Percentiles rank a stretch among this genome's conserved stretches.
These are phyloP conservation scores for Paramisgurnus dabryanus DNA, from an alignment of 2,113 vertebrate genomes.

Conservation along the genomic window DNA sequence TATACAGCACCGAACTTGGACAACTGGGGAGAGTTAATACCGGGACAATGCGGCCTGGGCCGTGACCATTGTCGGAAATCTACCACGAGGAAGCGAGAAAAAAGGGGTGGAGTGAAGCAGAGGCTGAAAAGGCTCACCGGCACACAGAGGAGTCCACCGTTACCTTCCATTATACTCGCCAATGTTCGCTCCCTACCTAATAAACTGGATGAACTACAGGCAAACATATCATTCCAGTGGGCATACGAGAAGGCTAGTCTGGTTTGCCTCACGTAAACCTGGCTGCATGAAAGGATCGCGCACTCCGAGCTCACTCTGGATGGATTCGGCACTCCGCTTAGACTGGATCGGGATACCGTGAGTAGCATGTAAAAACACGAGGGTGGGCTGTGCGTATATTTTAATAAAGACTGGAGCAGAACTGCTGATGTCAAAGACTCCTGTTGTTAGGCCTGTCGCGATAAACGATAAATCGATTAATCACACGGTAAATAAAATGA, in stretches of 20 bases:
- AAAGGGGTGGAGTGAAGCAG: background rate
- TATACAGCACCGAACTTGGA: no score
- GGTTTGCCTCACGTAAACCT: background rate
- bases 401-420: background rate
- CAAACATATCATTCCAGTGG: background rate
- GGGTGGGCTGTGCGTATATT: background rate
- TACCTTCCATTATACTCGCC: constrained; percentile 4
- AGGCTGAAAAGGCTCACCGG: constrained; percentile 10
- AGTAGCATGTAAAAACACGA: background rate
- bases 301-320: background rate
- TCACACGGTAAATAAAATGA: no score
- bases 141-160: no score
- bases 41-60: no score
- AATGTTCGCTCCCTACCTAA: constrained; percentile 5
- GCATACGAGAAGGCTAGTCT: background rate
- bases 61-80: no score
- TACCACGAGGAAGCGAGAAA: background rate
- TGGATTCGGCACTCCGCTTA: background rate
- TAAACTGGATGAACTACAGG: background rate
- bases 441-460: no score
- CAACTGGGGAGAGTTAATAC: no score
- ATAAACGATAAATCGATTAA: no score
- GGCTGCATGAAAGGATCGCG: background rate
- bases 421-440: background rate
- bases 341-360: background rate